Conservation (phyloP, 2,113 vertebrate genomes). For the Salvelinus alpinus region DNA sequence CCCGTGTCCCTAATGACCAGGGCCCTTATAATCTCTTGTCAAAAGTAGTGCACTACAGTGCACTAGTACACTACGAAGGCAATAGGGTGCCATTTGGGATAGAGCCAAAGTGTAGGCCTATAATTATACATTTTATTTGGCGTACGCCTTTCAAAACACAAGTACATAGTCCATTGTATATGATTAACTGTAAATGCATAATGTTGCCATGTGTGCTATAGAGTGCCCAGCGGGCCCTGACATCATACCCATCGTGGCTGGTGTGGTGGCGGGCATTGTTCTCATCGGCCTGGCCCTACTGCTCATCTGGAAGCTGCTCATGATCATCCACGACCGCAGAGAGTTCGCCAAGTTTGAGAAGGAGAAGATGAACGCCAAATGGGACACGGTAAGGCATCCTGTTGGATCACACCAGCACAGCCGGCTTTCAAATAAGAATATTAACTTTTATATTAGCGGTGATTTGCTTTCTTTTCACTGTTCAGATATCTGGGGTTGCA, state of each 20-base stretch:
- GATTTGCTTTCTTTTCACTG: background rate
- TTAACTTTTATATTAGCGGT: background rate
- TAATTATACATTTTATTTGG: no score
- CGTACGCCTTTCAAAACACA: no score
- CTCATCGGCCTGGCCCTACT: constrained; percentile 94
- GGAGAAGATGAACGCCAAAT: constrained; percentile 99
- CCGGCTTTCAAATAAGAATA: background rate
- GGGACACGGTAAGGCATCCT: constrained; percentile 88
- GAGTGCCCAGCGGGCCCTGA: constrained; percentile 94
- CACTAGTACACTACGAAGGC: no score
- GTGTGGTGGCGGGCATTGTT: constrained; percentile 96
- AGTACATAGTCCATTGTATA: no score
- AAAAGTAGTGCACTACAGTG: no score
- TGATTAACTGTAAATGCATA: no score
- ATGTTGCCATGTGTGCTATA: constrained; percentile 47
- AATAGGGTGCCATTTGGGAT: no score
- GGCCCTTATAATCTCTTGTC: no score
- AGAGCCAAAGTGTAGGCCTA: no score
- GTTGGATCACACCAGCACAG: background rate
- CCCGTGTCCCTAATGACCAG: no score
- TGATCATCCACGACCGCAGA: constrained; percentile 97
- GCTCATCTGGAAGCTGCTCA: constrained; percentile 97
- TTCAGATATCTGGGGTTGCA: no score
- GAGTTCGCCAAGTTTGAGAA: constrained; percentile 99
- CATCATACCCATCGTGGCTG: constrained; percentile 95